Evolutionary conservation across 1,140 invertebrate species (phyloP).

Genomic region (Lethrus apterus): DNA sequence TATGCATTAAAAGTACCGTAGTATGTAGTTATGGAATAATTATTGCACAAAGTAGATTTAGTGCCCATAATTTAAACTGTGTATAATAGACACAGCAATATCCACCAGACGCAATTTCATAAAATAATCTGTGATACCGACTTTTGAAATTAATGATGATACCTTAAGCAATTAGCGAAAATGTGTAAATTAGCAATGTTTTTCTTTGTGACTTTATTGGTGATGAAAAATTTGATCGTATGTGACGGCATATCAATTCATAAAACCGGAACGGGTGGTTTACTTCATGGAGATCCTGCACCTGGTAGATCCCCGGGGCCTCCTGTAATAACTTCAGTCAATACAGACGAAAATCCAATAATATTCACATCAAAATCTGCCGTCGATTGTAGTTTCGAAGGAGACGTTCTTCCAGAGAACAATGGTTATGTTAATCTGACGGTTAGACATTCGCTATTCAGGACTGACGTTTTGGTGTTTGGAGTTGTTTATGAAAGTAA

Average conservation of each 20-base stretch:
- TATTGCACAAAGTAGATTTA: not conserved
- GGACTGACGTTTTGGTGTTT: constrained; percentile 2
- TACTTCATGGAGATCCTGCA: not conserved
- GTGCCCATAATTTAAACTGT: not conserved
- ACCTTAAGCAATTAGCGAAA: not conserved
- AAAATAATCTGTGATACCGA: too few species aligned
- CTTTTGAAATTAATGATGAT: too few species aligned
- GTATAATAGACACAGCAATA: not conserved
- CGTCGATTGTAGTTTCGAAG: not conserved
- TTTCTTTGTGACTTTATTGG: not conserved
- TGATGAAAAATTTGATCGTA: not conserved
- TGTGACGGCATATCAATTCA: not conserved
- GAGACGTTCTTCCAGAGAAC: not conserved
- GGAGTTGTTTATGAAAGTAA: constrained; percentile 10
- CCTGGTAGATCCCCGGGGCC: constrained; percentile 4
- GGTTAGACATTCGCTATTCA: constrained; percentile 1
- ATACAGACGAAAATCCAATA: not conserved
- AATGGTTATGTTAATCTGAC: not conserved
- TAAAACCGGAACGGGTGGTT: not conserved
- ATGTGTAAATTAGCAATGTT: constrained; percentile 5
- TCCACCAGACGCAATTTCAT: too few species aligned
- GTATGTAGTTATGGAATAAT: not conserved
- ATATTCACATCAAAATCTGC: too few species aligned
- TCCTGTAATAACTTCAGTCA: not conserved
- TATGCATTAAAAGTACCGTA: too few species aligned